Evolutionary conservation across 2,113 vertebrate genomes (phyloP).

Genomic region (Prietella phreatophila): DNA sequence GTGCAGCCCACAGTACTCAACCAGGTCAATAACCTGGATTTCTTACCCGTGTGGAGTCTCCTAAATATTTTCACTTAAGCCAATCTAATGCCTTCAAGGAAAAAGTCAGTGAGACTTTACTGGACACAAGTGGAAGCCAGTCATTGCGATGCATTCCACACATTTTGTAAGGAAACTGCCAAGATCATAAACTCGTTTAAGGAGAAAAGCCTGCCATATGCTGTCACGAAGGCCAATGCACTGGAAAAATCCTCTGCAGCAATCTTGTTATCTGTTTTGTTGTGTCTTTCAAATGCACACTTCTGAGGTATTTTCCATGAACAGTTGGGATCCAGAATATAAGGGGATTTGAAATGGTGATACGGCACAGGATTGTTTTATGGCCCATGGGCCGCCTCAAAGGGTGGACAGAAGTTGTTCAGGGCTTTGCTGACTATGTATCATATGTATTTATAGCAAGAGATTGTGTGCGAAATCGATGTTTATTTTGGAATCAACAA

Average conservation of each 20-base stretch:
- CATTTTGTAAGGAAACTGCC: slow-evolving; percentile 63
- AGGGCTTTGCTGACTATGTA: not conserved
- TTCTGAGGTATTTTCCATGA: not conserved
- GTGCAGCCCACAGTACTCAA: not conserved
- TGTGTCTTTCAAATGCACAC: not conserved
- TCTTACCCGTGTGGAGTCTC: not conserved
- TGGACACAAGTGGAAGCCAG: slow-evolving; percentile 33
- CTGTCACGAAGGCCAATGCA: slow-evolving; percentile 46
- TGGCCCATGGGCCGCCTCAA: not conserved
- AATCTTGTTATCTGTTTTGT: not conserved
- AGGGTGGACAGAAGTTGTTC: not conserved
- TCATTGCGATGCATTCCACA: slow-evolving; percentile 56
- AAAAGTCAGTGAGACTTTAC: slow-evolving; percentile 51
- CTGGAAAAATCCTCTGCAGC: slow-evolving; percentile 18
- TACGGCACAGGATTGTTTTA: not conserved
- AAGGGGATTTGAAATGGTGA: not conserved
- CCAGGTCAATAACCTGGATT: not conserved
- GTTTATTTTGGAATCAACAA: not conserved
- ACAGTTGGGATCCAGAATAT: not conserved
- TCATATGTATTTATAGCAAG: not conserved
- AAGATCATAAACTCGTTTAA: slow-evolving; percentile 57
- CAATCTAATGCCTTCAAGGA: slow-evolving; percentile 45
- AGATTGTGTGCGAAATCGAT: not conserved
- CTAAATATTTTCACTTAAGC: slow-evolving; percentile 6
- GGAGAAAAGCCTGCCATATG: slow-evolving; percentile 46